Evolutionary conservation across 2,113 vertebrate genomes (phyloP).

Genomic region (Cygnus buccinator): DNA sequence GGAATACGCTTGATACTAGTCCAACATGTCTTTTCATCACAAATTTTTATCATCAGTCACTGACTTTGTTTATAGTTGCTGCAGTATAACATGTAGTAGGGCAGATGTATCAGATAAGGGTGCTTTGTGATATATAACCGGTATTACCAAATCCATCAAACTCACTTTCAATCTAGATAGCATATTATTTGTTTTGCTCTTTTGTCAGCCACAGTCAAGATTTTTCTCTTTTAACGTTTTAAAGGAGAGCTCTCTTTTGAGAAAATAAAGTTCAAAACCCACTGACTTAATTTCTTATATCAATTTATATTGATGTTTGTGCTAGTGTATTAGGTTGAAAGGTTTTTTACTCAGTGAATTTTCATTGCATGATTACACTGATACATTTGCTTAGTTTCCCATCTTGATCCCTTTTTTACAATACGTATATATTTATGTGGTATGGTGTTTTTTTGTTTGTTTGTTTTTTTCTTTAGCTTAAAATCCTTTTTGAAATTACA

Average conservation of each 20-base stretch:
- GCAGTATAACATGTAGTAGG: background rate
- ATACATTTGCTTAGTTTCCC: background rate
- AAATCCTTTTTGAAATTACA: background rate
- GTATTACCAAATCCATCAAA: background rate
- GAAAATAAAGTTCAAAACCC: background rate
- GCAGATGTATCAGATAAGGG: background rate
- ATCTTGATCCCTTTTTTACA: background rate
- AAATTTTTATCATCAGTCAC: background rate
- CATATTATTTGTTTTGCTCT: background rate
- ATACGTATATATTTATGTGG: background rate
- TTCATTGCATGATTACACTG: background rate
- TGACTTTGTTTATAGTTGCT: conserved; percentile 4
- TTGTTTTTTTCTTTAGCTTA: background rate
- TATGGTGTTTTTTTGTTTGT: no score
- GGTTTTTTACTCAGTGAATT: background rate
- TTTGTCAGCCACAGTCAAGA: background rate
- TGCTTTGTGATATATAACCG: background rate
- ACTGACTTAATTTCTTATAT: background rate
- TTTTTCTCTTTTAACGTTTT: background rate
- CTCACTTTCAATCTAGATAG: background rate
- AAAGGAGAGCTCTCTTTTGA: background rate
- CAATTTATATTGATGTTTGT: background rate
- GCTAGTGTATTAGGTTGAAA: background rate
- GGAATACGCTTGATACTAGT: background rate
- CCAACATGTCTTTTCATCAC: background rate